phyloP scores from a whole-genome alignment of 2,113 vertebrate species.

The Grallaria varia region DNA sequence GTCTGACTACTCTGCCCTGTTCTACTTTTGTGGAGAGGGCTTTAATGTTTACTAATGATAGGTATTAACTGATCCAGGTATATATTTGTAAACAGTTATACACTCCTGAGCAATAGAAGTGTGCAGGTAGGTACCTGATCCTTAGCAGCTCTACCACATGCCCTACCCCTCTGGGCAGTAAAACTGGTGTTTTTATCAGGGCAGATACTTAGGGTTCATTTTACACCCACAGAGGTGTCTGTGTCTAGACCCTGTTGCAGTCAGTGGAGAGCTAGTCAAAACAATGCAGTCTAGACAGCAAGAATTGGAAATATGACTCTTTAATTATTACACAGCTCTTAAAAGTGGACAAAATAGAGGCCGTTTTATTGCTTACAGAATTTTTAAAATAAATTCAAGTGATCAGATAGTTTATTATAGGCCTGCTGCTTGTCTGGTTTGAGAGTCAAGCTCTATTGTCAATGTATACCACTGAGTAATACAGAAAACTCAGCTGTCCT shows the following conservation, averaged over 20 bases:
- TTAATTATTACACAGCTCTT: not conserved
- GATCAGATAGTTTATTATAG: not conserved
- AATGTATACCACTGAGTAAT: not conserved
- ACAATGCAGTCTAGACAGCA: not conserved
- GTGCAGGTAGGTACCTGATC: not conserved
- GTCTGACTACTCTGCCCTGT: not conserved
- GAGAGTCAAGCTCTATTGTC: not conserved
- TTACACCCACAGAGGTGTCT: accelerated
- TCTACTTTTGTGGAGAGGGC: not conserved
- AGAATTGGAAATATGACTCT: not conserved
- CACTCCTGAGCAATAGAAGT: not conserved
- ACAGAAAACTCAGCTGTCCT: not conserved
- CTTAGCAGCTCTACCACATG: not conserved
- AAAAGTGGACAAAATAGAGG: not conserved
- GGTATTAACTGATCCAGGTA: accelerated
- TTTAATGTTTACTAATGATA: not conserved
- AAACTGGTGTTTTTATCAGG: not conserved
- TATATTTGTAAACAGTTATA: not conserved
- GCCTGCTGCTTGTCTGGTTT: not conserved
- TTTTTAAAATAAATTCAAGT: not conserved
- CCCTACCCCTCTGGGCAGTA: not conserved
- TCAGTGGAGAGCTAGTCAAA: not conserved
- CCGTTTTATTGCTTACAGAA: not conserved
- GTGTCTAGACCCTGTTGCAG: not conserved
- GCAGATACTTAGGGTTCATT: not conserved